A percentile compares a stretch with the other conserved stretches of the same genome.
Evolutionary conservation across 2,888 invertebrate genomes (phyloP).

Genomic region (Amphipoea lucens): DNA sequence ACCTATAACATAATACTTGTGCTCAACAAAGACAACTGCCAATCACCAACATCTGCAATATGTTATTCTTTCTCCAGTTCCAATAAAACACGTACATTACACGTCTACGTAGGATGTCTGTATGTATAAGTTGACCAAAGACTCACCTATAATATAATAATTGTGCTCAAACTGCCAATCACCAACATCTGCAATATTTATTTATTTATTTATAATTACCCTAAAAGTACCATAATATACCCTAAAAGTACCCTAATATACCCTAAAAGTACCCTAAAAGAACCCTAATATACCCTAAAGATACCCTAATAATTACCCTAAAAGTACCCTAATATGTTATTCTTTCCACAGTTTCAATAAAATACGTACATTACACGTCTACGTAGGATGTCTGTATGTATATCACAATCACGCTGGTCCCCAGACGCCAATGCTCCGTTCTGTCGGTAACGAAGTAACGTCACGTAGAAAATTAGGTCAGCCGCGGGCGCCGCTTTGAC

Average conservation of each 20-base stretch:
- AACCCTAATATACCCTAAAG: too few relatives aligned
- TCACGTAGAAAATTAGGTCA: constrained; percentile 67
- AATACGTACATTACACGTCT: constrained; percentile 31
- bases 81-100: constrained; percentile 38
- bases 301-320: too few relatives aligned
- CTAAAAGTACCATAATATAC: too few relatives aligned
- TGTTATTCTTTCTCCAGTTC: constrained; percentile 27
- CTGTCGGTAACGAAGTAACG: constrained; percentile 58
- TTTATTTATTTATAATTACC: too few relatives aligned
- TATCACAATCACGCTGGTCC: constrained; percentile 58
- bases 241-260: too few relatives aligned
- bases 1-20: neutral
- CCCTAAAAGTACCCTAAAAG: too few relatives aligned
- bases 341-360: constrained; percentile 14
- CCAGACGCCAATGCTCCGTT: constrained; percentile 53
- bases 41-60: constrained; percentile 5
- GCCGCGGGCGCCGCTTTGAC: constrained; percentile 56
- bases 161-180: too few relatives aligned
- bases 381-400: constrained; percentile 34
- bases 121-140: too few relatives aligned
- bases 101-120: constrained; percentile 17
- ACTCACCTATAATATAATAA: too few relatives aligned
- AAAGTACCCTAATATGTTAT: too few relatives aligned
- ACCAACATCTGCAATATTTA: too few relatives aligned
- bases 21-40: neutral